Base-by-base conservation (phyloP, 2,888 invertebrate genomes). In the Phytoseiulus persimilis region DNA sequence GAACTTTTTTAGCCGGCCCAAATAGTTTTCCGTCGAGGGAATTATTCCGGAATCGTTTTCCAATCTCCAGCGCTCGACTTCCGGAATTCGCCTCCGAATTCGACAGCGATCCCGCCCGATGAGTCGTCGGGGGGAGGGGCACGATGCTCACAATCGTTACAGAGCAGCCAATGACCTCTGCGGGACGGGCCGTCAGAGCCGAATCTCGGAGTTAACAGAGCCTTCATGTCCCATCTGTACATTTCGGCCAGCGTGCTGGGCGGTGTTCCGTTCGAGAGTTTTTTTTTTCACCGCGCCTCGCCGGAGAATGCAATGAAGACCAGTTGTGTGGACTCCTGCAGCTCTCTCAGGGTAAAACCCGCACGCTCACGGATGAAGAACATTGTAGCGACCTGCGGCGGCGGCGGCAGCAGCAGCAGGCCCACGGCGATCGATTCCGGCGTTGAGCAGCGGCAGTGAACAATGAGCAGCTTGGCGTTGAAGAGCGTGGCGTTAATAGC, bases 381-480 rank as follows among this genome's bases (percentile, higher is more conserved):
- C 65, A 65, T 28, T 65, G 65, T 65, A 65, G 65, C 65, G 65
- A 65, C 28, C 65, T 11, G 14, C 14, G 14, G n/a, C n/a, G n/a
- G n/a, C n/a, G n/a, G 18, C 9, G 18, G 18, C 65, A 65, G 65
- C 65, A 65, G 65, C 65, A 65, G 65, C 65, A 65, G 65, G 65
- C 65, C 28, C 65, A 65, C 65, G 5, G 28, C 65, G 65, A 65
- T 65, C 65, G 65, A 65, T 65, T 65, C 18, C 5, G 65, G 65
- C 65, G 65, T 65, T 23, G 23, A 65, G 65, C 65, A 65, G 65
- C 65, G 23, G 65, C 65, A 28, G 65, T 65, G 65, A 65, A 65
- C 65, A 65, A 65, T 65, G 65, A 65, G 65, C 65, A 65, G 65
- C 65, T 65, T 65, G 65, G 65, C 65, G 65, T 65, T 65, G 65